Conservation (phyloP, 2,888 invertebrate species). For the Scaptomyza flava region DNA sequence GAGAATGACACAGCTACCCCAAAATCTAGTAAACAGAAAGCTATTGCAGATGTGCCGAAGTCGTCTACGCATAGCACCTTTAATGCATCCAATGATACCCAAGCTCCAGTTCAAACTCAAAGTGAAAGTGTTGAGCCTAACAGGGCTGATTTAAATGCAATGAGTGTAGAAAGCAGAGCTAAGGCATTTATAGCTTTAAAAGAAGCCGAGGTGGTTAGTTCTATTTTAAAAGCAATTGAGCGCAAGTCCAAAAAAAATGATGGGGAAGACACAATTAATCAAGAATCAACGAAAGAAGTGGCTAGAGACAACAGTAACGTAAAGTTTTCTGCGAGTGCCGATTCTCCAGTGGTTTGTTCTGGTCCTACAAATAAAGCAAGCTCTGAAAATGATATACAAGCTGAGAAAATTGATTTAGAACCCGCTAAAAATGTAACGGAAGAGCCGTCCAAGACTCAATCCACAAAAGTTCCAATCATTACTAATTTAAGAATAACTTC, state of each 20-base stretch:
- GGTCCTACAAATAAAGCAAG: not conserved
- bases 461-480: not conserved
- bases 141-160: not conserved
- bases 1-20: too few species aligned
- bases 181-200: conserved; percentile 7
- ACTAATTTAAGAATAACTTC: not conserved
- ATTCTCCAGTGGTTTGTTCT: not conserved
- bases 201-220: not conserved
- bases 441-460: not conserved
- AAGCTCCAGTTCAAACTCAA: not conserved
- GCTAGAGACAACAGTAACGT: not conserved
- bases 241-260: too few species aligned
- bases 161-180: conserved; percentile 3
- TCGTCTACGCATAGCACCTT: not conserved
- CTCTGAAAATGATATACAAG: not conserved
- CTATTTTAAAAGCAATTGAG: not conserved
- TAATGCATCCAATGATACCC: not conserved
- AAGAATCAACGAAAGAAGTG: not conserved
- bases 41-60: not conserved
- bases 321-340: not conserved
- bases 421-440: too few species aligned
- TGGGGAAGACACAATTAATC: not conserved
- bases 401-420: not conserved
- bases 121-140: not conserved
- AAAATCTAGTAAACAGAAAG: not conserved